Evolutionary conservation across 2,797 vertebrate genomes (phyloP), one percentile per base, ranked within the genome.

Genomic region (Emydoidea blandingii): DNA sequence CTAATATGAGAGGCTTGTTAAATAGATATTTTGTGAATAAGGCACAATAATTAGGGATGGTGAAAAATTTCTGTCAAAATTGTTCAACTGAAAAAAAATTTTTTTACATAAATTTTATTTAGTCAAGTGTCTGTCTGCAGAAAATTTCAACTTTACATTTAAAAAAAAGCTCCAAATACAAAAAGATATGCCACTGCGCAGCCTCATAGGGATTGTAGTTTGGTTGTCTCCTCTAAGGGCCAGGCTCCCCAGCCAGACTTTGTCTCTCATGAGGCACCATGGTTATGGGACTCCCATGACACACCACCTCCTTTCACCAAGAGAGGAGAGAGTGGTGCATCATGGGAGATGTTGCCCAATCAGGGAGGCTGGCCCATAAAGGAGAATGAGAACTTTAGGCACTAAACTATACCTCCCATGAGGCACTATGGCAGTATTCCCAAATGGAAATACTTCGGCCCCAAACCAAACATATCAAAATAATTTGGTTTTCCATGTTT

Each of bases 371-470:
- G 25, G 23, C 12, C 3, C n/a, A 9, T 29, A 54, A 44, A 62
- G 41, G 59, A 49, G 76, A 86, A 84, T 4, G 8, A 4, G 12
- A 74, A 41, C 37, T 44, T 27, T 25, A 76, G 41, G 7, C 6
- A 27, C 34, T 37, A 34, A 68, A n/a, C 18, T 37, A n/a, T 21
- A 68, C 16, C 18, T 68, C 19, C 12, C 3, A 72, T n/a, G 4
- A 79, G 1, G 0, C 37, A 3, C 15, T 79, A 27, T 0, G 0
- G 19, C 2, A 78, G 4, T 49, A 54, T 12, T 82, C 79, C 85
- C 50, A 49, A 85, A 72, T 3, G 27, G 12, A 91, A 79, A 0
- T 82, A n/a, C 41, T 79, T 0, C 0, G 3, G 3, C 49, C 93
- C 57, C 44, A 6, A 11, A 56, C 4, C 90, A 94, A 6, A 93